phyloP scores from a whole-genome alignment of 2,797 vertebrate genomes.

The Hapalemur alaotrensis region DNA sequence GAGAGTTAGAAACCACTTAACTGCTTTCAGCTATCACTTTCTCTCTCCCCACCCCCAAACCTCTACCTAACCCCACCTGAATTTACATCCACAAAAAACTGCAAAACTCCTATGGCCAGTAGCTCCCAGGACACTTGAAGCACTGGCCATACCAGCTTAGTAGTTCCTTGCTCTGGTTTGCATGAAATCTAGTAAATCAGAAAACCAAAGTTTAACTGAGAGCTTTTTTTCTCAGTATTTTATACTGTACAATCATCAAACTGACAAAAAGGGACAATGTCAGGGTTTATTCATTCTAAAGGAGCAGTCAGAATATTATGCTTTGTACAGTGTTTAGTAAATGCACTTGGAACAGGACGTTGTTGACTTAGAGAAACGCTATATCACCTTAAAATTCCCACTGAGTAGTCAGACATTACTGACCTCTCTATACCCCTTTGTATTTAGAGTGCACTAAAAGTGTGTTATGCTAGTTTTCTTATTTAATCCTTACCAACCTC shows the following conservation, averaged over 20 bases:
- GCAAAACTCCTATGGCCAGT: neutral
- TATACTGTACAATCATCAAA: neutral
- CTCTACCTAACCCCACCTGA: neutral
- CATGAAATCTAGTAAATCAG: neutral
- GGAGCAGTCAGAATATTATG: neutral
- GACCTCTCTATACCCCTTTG: neutral
- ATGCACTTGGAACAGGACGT: neutral
- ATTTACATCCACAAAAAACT: neutral
- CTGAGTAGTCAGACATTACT: neutral
- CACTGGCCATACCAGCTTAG: neutral
- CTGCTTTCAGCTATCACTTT: slow-evolving; percentile 37
- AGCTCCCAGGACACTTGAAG: neutral
- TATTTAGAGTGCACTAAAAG: neutral
- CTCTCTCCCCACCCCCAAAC: neutral
- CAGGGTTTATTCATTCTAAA: slow-evolving; percentile 31
- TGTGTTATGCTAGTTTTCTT: neutral
- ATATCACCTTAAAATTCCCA: neutral
- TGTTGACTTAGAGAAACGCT: neutral
- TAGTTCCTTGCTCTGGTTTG: neutral
- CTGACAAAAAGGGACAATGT: neutral
- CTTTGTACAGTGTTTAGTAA: neutral
- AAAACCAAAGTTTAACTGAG: neutral
- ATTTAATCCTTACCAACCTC: neutral
- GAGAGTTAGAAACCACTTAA: slow-evolving; percentile 43
- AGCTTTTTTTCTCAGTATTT: neutral